Percentiles rank a stretch among this genome's conserved stretches.
These are phyloP conservation scores for Entelurus aequoreus DNA, from an alignment of 2,113 vertebrate genomes.

Conservation along the genomic window DNA sequence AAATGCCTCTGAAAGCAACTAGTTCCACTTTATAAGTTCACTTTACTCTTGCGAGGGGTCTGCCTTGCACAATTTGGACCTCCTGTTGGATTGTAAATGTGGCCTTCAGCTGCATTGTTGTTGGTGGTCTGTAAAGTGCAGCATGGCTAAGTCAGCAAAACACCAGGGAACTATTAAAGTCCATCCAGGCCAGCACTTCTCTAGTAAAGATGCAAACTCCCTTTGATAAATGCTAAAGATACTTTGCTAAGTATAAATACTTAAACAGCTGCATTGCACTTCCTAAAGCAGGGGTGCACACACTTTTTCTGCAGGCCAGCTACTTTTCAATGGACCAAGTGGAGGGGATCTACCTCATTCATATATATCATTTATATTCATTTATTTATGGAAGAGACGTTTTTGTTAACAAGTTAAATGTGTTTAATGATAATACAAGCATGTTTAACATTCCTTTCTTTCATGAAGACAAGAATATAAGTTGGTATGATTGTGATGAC, in stretches of 20 bases:
- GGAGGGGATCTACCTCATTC: too few relatives aligned
- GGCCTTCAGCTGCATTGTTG: constrained; percentile 20
- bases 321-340: too few relatives aligned
- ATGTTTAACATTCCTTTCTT: too few relatives aligned
- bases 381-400: too few relatives aligned
- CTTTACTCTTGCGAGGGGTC: background rate
- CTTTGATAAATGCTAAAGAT: constrained; percentile 11
- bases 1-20: too few relatives aligned
- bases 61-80: background rate
- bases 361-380: too few relatives aligned
- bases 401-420: too few relatives aligned
- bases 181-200: constrained; percentile 40
- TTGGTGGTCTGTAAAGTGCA: constrained; percentile 41
- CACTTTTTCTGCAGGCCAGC: too few relatives aligned
- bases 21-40: background rate
- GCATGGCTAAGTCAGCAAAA: constrained; percentile 34
- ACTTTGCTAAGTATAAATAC: constrained; percentile 10
- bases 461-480: too few relatives aligned
- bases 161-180: constrained; percentile 48
- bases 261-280: background rate
- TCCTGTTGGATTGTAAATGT: constrained; percentile 11
- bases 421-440: too few relatives aligned
- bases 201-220: constrained; percentile 24
- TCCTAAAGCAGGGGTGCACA: too few relatives aligned
- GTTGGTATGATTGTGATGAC: too few relatives aligned